Base-by-base conservation (phyloP, 2,797 vertebrate species). In the Gymnoscopelus braueri region DNA sequence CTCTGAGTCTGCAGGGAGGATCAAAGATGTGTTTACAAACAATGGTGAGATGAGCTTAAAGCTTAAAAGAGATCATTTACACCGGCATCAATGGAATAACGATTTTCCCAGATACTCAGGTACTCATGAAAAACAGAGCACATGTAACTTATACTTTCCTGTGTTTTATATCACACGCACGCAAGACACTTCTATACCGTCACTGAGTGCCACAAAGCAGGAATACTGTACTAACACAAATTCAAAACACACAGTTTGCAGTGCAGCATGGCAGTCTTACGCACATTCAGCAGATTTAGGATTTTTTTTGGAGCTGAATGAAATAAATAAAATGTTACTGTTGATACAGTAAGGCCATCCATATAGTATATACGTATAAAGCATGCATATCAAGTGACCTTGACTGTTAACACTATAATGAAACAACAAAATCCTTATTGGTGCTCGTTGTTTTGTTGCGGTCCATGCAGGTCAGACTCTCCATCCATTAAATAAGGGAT, bases 21-120 rank as follows among this genome's bases (percentile, higher is more conserved):
- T 2, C 29, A 68, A 44, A 75, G 51, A 75, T 48, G 64, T 3
- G 26, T n/a, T 9, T 10, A 44, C 39, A 71, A 0, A 83, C 77
- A 88, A 78, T 56, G 15, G 10, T 54, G 19, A 51, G 63, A 56
- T 60, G 4, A 35, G 15, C 15, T 5, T 2, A 44, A 79, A 35
- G 15, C 15, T 5, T 2, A 44, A 79, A 49, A 70, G 57, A 65
- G 56, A 75, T 85, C 58, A 60, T 63, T 78, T 79, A 32, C 65
- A 60, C 2, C 62, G 57, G 51, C 13, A 48, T 65, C 1, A 69
- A 50, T 56, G 50, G 13, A 78, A 65, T 54, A 1, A 74, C 6
- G 57, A 9, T 47, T 69, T 60, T 56, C 77, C 65, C 69, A 71
- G 32, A 63, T 32, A 39, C 60, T 65, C 48, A 51, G 49, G 26